phyloP scores from a whole-genome alignment of 2,113 vertebrate species.

The Menura novaehollandiae region DNA sequence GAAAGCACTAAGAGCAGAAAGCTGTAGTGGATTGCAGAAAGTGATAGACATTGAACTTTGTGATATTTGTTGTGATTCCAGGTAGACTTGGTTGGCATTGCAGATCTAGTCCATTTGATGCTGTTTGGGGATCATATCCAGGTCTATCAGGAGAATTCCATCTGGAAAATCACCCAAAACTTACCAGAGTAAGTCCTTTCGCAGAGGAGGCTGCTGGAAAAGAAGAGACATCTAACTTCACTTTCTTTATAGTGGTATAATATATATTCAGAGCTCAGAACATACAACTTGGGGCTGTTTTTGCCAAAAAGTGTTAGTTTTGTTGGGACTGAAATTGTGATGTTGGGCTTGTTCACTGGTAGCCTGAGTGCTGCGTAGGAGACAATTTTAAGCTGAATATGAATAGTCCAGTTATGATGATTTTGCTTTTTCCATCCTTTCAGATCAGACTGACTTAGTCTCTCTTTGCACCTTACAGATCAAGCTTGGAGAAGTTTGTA shows the following conservation, averaged over 20 bases:
- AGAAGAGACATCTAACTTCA: not conserved
- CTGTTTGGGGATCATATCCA: slow-evolving; percentile 74
- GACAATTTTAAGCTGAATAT: not conserved
- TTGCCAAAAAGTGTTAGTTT: not conserved
- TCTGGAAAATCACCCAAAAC: slow-evolving; percentile 72
- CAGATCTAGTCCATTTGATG: slow-evolving; percentile 80
- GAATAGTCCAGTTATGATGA: not conserved
- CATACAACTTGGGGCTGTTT: not conserved
- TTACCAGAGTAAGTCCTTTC: slow-evolving; percentile 69
- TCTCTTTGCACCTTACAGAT: not conserved
- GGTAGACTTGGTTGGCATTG: slow-evolving; percentile 85
- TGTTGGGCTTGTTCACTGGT: not conserved
- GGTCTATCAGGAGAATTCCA: slow-evolving; percentile 59
- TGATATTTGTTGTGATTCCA: slow-evolving; percentile 65
- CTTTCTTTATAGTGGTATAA: not conserved
- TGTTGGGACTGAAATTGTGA: not conserved
- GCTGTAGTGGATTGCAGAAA: not conserved
- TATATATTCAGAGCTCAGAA: not conserved
- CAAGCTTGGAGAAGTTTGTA: not conserved
- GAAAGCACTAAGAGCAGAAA: not conserved
- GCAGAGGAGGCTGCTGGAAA: not conserved
- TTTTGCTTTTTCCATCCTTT: not conserved
- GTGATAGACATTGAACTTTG: not conserved
- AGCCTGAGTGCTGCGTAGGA: not conserved
- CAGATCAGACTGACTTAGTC: not conserved